Evolutionary conservation across 2,797 vertebrate genomes (phyloP).

Genomic region (Spondyliosoma cantharus): DNA sequence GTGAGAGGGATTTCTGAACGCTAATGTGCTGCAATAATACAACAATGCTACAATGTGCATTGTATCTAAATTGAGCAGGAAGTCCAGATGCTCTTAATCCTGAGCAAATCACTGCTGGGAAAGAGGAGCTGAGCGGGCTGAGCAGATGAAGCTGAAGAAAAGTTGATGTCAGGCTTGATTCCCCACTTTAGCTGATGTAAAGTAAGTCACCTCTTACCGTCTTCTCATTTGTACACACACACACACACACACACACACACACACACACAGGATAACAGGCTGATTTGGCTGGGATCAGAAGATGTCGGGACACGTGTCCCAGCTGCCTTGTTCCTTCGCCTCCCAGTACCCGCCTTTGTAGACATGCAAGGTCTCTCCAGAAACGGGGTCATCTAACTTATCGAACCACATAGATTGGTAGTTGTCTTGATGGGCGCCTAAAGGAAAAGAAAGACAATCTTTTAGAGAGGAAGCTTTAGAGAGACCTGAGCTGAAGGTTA

Average conservation of each 20-base stretch:
- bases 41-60: slow-evolving; percentile 27
- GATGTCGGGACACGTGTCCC: slow-evolving; percentile 91
- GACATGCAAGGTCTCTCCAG: slow-evolving; percentile 90
- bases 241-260: too few species aligned
- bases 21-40: slow-evolving; percentile 26
- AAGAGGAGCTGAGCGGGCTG: background rate
- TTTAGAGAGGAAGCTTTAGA: slow-evolving; percentile 17
- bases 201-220: slow-evolving; percentile 1
- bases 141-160: slow-evolving; percentile 33
- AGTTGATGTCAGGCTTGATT: slow-evolving; percentile 28
- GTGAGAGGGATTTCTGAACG: slow-evolving; percentile 43
- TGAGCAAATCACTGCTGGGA: slow-evolving; percentile 54
- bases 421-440: slow-evolving; percentile 89
- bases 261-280: slow-evolving; percentile 1
- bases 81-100: slow-evolving; percentile 48
- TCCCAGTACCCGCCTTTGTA: slow-evolving; percentile 97
- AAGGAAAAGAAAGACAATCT: background rate
- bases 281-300: slow-evolving; percentile 81
- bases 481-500: background rate
- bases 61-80: slow-evolving; percentile 22
- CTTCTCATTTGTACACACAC: slow-evolving; percentile 27
- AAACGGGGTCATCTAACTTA: slow-evolving; percentile 86
- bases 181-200: slow-evolving; percentile 10
- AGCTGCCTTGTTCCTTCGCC: slow-evolving; percentile 90
- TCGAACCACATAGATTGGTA: slow-evolving; percentile 95